Base-by-base conservation (phyloP, 23 tunicate species). In the Oikopleura dioica region DNA sequence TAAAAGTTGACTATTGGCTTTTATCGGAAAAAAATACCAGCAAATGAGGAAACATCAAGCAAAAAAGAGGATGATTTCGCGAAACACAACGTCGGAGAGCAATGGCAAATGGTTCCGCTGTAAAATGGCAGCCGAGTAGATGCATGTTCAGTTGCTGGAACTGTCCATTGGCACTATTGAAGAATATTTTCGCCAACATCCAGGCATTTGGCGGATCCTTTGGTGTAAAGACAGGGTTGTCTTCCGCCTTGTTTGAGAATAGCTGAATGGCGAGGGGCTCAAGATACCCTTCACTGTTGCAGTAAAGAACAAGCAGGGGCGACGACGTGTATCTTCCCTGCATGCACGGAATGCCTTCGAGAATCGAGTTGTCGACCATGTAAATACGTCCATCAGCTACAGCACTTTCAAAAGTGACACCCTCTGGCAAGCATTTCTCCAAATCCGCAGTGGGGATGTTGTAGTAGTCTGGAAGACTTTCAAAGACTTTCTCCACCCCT, bases 261-360 rank as follows among this genome's bases (percentile, higher is more conserved):
- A 89, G 83, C 68, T 89, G 96, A 35, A 89, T 84, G 1, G 96
- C 96, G 33, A 89, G 77, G 2, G 96, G 96, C 12, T 77, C 80
- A 72, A 89, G 76, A 31, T 79, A 59, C 38, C 89, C 83, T 50
- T 84, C 84, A 28, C 63, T 31, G 77, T 81, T 82, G 26, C 80
- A 44, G 59, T 82, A 82, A 1, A 89, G 84, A 81, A 89, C 37
- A 77, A 88, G 82, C n/a, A 84, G 75, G 0, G 96, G 96, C 37
- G 80, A 80, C 36, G 81, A 81, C 29, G 84, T 76, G 75, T 69
- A 84, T 68, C 32, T 33, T 68, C 16, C 29, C 29, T n/a, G 16
- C 32, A 16, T 16, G n/a, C 16, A 12, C 16, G 26, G 26, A n/a
- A n/a, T n/a, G n/a, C n/a, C n/a, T 1, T 82, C 81, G 4, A 83